Evolutionary conservation across 2,888 invertebrate species (phyloP).

Genomic region (Acheta domesticus): DNA sequence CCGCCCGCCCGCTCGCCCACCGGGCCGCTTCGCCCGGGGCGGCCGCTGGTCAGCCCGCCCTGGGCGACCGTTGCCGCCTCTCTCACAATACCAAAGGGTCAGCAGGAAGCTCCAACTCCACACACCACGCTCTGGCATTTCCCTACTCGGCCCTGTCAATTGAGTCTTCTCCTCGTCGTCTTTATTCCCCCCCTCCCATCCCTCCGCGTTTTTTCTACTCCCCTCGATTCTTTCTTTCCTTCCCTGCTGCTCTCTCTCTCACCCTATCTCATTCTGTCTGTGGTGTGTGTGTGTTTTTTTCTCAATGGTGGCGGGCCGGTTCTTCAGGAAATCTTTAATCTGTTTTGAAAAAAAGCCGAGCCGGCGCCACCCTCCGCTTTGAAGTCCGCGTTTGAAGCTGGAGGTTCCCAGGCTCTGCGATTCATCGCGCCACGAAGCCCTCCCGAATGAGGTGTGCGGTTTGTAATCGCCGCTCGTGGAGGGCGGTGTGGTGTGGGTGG

Average conservation of each 20-base stretch:
- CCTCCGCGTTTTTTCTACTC: background rate
- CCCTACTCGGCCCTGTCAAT: background rate
- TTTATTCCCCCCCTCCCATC: background rate
- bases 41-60: background rate
- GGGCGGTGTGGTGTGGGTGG: too few species aligned
- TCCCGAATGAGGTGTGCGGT: too few species aligned
- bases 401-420: background rate
- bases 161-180: background rate
- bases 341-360: background rate
- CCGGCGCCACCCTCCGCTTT: background rate
- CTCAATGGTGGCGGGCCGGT: background rate
- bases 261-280: too few species aligned
- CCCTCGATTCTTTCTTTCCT: background rate
- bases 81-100: background rate
- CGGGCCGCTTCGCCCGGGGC: background rate
- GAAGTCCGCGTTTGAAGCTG: background rate
- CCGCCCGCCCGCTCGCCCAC: background rate
- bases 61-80: background rate
- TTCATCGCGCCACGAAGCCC: too few species aligned
- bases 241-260: too few species aligned
- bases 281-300: too few species aligned
- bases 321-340: slow-evolving; percentile 11
- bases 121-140: background rate
- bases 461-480: too few species aligned
- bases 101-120: background rate